Evolutionary conservation across 2,888 invertebrate genomes (phyloP), one percentile per base, ranked within the genome.

Genomic region (Mayetiola destructor): DNA sequence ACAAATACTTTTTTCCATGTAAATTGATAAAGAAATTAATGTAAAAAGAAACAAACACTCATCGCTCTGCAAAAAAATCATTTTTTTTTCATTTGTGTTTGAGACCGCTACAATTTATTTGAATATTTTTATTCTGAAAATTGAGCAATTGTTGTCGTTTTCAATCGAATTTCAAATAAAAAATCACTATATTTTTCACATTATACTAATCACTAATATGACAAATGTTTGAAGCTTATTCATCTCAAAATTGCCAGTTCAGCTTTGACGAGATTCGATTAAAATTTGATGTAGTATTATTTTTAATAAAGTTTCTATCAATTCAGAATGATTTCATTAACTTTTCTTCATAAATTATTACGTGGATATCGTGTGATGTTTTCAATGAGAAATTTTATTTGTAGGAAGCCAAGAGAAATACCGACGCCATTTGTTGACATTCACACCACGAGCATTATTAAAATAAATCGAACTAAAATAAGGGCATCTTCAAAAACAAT

Each of bases 381-480:
- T n/a, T n/a, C n/a, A n/a, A n/a, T n/a, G n/a, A n/a, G n/a, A n/a
- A n/a, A n/a, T n/a, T n/a, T n/a, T n/a, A n/a, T n/a, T n/a, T n/a
- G n/a, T n/a, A 48, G 48, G 48, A 48, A 27, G 48, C 27, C n/a
- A 48, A 27, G 48, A 48, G 53, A 53, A n/a, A n/a, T n/a, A n/a
- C 53, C 30, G 53, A 53, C 53, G 53, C 53, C 53, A 53, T 53
- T 53, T 53, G 53, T 53, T 53, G 53, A 53, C 53, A 30, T 53
- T 48, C 48, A 48, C 27, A 27, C n/a, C 48, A 48, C 48, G 48
- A 23, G n/a, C 48, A 48, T 27, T 27, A 48, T 23, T 48, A 27
- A 48, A 48, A 48, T 27, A 27, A 27, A 27, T 6, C n/a, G n/a
- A n/a, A n/a, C n/a, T n/a, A n/a, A n/a, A n/a, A n/a, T n/a, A n/a